Percentiles rank a stretch among this genome's conserved stretches.
Conservation (phyloP, 1,140 invertebrate species). For the Drosophila obscura region DNA sequence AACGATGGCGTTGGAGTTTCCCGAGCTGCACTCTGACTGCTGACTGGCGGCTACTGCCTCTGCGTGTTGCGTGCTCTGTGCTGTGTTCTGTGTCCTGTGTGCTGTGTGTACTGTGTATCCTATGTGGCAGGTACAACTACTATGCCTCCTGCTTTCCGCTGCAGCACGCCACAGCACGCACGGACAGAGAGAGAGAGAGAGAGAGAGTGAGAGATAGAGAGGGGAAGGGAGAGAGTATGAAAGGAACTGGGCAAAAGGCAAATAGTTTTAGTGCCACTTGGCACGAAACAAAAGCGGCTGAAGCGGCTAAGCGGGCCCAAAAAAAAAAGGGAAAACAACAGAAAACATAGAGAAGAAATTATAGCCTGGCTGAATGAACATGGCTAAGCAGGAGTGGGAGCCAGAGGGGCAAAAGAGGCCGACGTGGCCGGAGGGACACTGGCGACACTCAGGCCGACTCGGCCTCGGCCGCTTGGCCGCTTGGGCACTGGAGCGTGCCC, state of each 20-base stretch:
- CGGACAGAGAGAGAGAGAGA: too few species aligned
- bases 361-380: constrained; percentile 57
- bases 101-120: constrained; percentile 13
- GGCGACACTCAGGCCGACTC: constrained; percentile 63
- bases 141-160: constrained; percentile 7
- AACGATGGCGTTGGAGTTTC: constrained; percentile 14
- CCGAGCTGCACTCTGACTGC: constrained; percentile 32
- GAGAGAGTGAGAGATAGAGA: too few species aligned
- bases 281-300: constrained; percentile 65
- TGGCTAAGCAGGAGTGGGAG: constrained; percentile 40
- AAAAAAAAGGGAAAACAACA: constrained; percentile 34
- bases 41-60: constrained; percentile 21
- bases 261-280: constrained; percentile 82
- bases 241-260: constrained; percentile 64
- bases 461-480: constrained; percentile 7
- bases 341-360: constrained; percentile 34
- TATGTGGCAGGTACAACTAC: constrained; percentile 39
- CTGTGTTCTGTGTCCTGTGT: constrained; percentile 20
- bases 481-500: neutral
- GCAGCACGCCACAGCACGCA: constrained; percentile 10
- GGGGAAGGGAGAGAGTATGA: neutral
- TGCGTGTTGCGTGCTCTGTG: constrained; percentile 48
- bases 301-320: constrained; percentile 49
- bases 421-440: constrained; percentile 11
- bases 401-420: neutral